Conservation (phyloP, 2,888 invertebrate genomes). For the Gisinianus flammeolus region DNA sequence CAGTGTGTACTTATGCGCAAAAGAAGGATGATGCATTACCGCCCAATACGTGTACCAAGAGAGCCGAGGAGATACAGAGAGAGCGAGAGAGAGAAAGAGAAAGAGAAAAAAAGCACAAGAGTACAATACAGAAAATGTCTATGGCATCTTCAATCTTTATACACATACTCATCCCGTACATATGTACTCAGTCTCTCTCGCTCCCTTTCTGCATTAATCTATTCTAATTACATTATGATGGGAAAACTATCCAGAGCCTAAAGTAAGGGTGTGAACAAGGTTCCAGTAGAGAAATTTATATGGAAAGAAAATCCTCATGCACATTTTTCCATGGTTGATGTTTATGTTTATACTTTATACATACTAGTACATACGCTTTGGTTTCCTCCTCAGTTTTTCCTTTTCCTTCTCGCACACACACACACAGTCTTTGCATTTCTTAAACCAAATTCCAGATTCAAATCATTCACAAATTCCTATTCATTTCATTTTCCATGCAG, state of each 20-base stretch:
- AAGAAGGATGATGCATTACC: slow-evolving; percentile 36
- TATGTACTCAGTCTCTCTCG: neutral
- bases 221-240: neutral
- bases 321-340: neutral
- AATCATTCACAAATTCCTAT: no score
- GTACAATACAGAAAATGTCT: neutral
- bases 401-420: no score
- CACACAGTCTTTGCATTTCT: no score
- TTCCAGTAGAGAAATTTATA: no score
- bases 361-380: no score
- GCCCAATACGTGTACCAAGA: slow-evolving; percentile 29
- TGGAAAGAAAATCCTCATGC: no score
- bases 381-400: no score
- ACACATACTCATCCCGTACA: neutral
- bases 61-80: neutral
- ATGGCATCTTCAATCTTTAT: slow-evolving; percentile 13
- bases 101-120: neutral
- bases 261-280: no score
- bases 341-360: no score
- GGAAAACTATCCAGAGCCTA: neutral
- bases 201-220: neutral
- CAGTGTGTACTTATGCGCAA: slow-evolving; percentile 38
- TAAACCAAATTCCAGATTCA: no score
- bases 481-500: no score
- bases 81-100: neutral